Evolutionary conservation across 2,797 vertebrate species (phyloP), one percentile per base, ranked within the genome.

Genomic region (Oreonectes daqikongensis): DNA sequence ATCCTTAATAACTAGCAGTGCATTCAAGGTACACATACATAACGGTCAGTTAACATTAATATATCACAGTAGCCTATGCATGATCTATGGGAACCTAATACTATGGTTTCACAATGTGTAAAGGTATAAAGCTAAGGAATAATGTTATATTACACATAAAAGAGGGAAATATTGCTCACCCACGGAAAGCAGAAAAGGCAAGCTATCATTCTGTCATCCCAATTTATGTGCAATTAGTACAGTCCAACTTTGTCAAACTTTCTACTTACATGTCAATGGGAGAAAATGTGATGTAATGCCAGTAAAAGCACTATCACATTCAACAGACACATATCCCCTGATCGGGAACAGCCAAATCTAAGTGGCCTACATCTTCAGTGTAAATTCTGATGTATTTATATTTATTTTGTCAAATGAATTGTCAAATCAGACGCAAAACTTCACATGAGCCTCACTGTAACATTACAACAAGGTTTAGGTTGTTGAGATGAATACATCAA

Each of bases 401-500:
- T 12, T 42, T 42, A 3, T 42, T 42, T 14, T 3, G 12, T 42
- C 50, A 53, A 53, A 12, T 53, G 20, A 52, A 22, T 52, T 24
- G 53, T 12, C 22, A 24, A 12, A 14, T 55, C 11, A 55, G 53
- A 55, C 26, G 6, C 3, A 26, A 63, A 52, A 52, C 6, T 28
- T 38, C 9, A 32, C 14, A 32, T 10, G 24, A 52, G 6, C 30
- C 20, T 26, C 55, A 12, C 18, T 55, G n/a, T 55, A 42, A 26
- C 8, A 26, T 52, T n/a, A 24, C 59, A 73, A 18, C 22, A 24
- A 66, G 18, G 63, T 66, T 42, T 30, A 44, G 42, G 57, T n/a
- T 74, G 61, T 40, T 55, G 22, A 28, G 32, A 53, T 42, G 14
- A 65, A 66, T 17, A 53, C 22, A 73, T 55, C 24, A 32, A n/a